Conservation (phyloP, 2,113 vertebrate genomes). For the Ursus arctos region DNA sequence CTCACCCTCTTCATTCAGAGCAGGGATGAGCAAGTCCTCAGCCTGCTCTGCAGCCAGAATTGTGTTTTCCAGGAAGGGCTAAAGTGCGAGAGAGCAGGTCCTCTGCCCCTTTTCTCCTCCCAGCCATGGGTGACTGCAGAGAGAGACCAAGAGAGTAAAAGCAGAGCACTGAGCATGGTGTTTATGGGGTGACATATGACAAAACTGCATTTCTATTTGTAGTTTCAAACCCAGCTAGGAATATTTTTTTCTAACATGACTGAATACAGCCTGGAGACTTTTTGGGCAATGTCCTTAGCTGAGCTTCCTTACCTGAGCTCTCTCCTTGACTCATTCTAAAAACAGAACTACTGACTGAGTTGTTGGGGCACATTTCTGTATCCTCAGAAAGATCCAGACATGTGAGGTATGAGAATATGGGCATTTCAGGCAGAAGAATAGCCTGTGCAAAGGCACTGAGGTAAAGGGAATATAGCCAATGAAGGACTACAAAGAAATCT, state of each 20-base stretch:
- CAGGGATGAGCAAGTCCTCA: neutral
- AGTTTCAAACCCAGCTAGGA: neutral
- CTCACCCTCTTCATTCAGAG: neutral
- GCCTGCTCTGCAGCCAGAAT: neutral
- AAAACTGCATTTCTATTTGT: neutral
- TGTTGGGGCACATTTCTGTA: neutral
- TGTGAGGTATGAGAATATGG: neutral
- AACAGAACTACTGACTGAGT: neutral
- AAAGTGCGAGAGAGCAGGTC: neutral
- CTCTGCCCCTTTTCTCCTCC: neutral
- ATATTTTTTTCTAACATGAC: neutral
- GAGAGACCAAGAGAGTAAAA: neutral
- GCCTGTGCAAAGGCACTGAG: neutral
- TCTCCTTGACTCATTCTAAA: neutral
- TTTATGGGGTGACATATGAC: neutral
- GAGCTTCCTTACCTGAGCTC: neutral
- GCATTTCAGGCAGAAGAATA: neutral
- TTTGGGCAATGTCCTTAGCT: neutral
- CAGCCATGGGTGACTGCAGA: neutral
- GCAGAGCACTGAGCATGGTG: too few species aligned
- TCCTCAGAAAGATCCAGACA: neutral
- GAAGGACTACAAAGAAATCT: neutral
- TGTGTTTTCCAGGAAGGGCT: neutral
- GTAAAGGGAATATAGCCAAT: neutral
- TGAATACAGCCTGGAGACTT: neutral